Base-by-base conservation (phyloP, 2,888 invertebrate genomes). In the Auanema sp. region DNA sequence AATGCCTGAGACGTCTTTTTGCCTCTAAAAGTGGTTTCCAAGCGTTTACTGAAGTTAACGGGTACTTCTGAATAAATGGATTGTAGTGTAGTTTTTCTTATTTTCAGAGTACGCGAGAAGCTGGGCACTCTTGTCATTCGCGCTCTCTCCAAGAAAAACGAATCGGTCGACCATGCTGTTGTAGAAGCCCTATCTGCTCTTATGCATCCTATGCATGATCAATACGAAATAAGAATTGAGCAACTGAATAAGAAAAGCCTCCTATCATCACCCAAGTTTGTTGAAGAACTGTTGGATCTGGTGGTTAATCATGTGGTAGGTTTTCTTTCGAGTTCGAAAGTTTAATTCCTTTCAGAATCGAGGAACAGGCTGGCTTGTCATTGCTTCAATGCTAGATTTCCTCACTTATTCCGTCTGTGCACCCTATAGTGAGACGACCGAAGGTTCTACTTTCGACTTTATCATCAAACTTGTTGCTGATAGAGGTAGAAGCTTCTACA, bases 371-470 rank as follows among this genome's bases (percentile, higher is more conserved):
- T 96, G 97, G 52, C 86, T 98, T 55, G 92, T 98, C 14, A 92
- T 98, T 69, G 91, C 95, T 40, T 92, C 95, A 71, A 95, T 99
- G 95, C 87, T 98, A 84, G 98, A 98, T 86, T 93, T 99, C 84
- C 87, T 98, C 70, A 98, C 97, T 44, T 98, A 96, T 87, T 91
- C 95, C 3, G 88, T 98, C 49, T 99, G 98, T 86, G 93, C 96
- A 69, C 98, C 98, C 4, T 98, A 97, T 86, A 93, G 94, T 83
- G 98, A 99, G 86, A 99, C 98, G 4, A 98, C 98, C 0, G 94
- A 40, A 21, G 68, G 70, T 21, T 66, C 69, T 2, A 66, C 93
- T 84, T 94, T 95, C 85, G 97, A 98, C 85, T 89, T 89, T 76
- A 87, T 97, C 58, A 86, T 97, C 24, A 92, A 93, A 85, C 90